Evolutionary conservation across 2,888 invertebrate genomes (phyloP).

Genomic region (Aphidoletes aphidimyza): DNA sequence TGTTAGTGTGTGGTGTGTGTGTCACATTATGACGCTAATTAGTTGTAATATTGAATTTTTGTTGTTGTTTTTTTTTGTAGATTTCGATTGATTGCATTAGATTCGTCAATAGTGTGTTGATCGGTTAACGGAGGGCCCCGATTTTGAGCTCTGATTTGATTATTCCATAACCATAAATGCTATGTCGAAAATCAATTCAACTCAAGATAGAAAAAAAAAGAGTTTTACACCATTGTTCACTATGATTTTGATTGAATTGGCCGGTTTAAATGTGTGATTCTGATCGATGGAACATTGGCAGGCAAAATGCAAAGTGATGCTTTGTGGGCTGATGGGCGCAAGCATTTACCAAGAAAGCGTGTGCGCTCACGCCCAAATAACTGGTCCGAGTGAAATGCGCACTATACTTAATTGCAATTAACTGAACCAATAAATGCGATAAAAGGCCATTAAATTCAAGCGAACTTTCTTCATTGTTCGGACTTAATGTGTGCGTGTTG

Average conservation of each 20-base stretch:
- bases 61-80: not conserved
- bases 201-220: not conserved
- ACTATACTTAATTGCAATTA: constrained; percentile 22
- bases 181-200: not conserved
- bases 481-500: not conserved
- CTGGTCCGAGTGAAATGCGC: not conserved
- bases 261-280: too few species aligned
- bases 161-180: not conserved
- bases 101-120: not conserved
- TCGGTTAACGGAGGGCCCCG: not conserved
- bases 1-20: not conserved
- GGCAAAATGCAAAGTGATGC: too few species aligned
- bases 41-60: not conserved
- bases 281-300: too few species aligned
- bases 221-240: not conserved
- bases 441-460: constrained; percentile 43
- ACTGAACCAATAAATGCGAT: constrained; percentile 50
- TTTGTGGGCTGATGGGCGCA: too few species aligned
- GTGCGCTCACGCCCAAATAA: not conserved
- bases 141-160: not conserved
- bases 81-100: constrained; percentile 28
- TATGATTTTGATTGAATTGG: too few species aligned
- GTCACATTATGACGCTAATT: not conserved
- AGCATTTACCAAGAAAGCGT: too few species aligned
- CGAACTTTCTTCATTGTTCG: not conserved